Evolutionary conservation across 2,888 invertebrate genomes (phyloP).

Genomic region (Sympetrum striolatum): DNA sequence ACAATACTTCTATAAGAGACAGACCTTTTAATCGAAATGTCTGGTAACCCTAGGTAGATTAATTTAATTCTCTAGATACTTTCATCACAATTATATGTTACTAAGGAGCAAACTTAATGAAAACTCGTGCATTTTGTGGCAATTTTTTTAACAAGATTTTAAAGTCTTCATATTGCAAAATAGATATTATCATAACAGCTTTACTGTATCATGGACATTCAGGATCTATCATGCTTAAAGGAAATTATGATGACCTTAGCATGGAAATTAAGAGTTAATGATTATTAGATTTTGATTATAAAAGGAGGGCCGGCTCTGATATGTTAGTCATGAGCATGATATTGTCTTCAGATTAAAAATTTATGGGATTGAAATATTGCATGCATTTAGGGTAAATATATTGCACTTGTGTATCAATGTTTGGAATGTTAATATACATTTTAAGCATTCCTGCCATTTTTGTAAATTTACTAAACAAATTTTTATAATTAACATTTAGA

Average conservation of each 20-base stretch:
- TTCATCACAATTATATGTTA: too few relatives aligned
- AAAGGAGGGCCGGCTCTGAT: slow-evolving; percentile 22
- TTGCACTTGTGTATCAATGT: background rate
- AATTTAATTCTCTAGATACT: too few relatives aligned
- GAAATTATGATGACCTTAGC: background rate
- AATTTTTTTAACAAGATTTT: too few relatives aligned
- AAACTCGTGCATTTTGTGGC: too few relatives aligned
- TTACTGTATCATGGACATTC: background rate
- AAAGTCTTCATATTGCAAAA: too few relatives aligned
- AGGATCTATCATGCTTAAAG: background rate
- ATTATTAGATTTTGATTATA: background rate
- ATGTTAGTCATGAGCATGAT: slow-evolving; percentile 20
- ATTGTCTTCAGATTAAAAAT: background rate
- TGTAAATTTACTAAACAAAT: background rate
- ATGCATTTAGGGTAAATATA: slow-evolving; percentile 28
- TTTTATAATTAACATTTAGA: too few relatives aligned
- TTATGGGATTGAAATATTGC: background rate
- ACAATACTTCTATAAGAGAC: too few relatives aligned
- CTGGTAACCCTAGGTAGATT: too few relatives aligned
- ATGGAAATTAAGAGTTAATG: background rate
- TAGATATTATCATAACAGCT: too few relatives aligned
- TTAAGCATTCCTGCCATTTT: background rate
- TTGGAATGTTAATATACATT: background rate
- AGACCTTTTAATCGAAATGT: too few relatives aligned
- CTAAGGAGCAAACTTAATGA: too few relatives aligned